Base-by-base conservation (phyloP, 2,888 invertebrate genomes). In the Hedychridium roseum region DNA sequence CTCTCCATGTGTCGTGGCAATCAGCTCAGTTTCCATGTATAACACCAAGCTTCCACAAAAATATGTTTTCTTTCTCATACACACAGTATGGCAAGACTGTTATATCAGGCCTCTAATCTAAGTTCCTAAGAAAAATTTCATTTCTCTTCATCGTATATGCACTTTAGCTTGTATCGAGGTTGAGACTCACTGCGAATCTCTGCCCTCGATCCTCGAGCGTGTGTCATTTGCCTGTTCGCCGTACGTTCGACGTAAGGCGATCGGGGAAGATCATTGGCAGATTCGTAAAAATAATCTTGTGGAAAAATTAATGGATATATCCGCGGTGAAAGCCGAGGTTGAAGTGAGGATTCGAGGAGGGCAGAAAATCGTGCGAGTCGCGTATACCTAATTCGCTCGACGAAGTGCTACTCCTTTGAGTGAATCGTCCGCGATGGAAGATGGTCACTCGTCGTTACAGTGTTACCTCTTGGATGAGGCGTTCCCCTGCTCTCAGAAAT, bases 401-500 rank as follows among this genome's bases (percentile, higher is more conserved):
- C n/a, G n/a, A n/a, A n/a, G n/a, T n/a, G n/a, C n/a, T n/a, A n/a
- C n/a, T n/a, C n/a, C n/a, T n/a, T n/a, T n/a, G n/a, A n/a, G n/a
- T n/a, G n/a, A n/a, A n/a, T n/a, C n/a, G n/a, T n/a, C n/a, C 23
- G 9, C 9, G 9, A 23, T 23, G 5, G 23, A 6, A 23, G 23
- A 5, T 23, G 5, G 5, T 23, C 23, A 23, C 9, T 23, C 9
- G 9, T 6, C 5, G 9, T 14, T 31, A 15, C 9, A 15, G 32
- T 60, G 68, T 73, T 74, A 76, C 74, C 76, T 76, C 68, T 71
- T 69, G 23, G 51, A 54, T 52, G 72, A 69, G 72, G 70, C 57
- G 52, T 57, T 70, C 59, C 60, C 68, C 71, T 65, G 63, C 52
- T 71, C 73, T 78, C 76, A 78, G 76, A 78, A 79, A 68, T 78